Conservation (phyloP, 2,888 invertebrate species). For the Rhorus exstirpatorius region DNA sequence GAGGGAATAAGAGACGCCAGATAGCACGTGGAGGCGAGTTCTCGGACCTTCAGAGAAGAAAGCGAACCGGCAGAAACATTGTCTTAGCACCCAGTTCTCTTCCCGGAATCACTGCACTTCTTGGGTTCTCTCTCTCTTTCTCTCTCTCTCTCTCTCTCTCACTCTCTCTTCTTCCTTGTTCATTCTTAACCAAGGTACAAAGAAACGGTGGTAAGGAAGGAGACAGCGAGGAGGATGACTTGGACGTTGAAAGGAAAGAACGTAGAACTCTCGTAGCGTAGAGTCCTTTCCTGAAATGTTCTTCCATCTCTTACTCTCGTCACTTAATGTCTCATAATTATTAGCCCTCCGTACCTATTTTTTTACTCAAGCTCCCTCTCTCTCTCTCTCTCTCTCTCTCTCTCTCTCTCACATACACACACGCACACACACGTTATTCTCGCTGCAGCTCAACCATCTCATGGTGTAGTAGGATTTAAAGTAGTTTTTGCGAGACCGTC, state of each 20-base stretch:
- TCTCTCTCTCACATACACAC: conserved; percentile 25
- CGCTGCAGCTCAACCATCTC: conserved; percentile 37
- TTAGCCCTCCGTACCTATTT: conserved; percentile 81
- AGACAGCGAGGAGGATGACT: conserved; percentile 56
- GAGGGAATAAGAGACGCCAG: conserved; percentile 46
- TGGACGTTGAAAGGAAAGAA: conserved; percentile 38
- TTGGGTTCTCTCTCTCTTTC: conserved; percentile 55
- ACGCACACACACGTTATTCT: conserved; percentile 37
- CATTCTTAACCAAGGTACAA: conserved; percentile 5
- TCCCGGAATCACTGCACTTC: conserved; percentile 72
- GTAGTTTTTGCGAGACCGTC: no score
- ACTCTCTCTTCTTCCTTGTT: conserved; percentile 1
- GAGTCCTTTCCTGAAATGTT: conserved; percentile 74
- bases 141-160: conserved; percentile 28
- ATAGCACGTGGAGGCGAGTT: conserved; percentile 61
- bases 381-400: conserved; percentile 55
- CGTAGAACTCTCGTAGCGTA: conserved; percentile 44
- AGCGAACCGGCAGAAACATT: conserved; percentile 72
- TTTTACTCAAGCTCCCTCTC: conserved; percentile 65
- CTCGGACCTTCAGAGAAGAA: conserved; percentile 69
- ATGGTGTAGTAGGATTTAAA: no score
- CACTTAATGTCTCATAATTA: conserved; percentile 85
- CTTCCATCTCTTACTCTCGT: conserved; percentile 80
- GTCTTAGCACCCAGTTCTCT: conserved; percentile 71
- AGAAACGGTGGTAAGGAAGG: conserved; percentile 46